These are phyloP conservation scores for Tachyglossus aculeatus DNA, from an alignment of 2,797 vertebrate genomes.

Conservation along the genomic window DNA sequence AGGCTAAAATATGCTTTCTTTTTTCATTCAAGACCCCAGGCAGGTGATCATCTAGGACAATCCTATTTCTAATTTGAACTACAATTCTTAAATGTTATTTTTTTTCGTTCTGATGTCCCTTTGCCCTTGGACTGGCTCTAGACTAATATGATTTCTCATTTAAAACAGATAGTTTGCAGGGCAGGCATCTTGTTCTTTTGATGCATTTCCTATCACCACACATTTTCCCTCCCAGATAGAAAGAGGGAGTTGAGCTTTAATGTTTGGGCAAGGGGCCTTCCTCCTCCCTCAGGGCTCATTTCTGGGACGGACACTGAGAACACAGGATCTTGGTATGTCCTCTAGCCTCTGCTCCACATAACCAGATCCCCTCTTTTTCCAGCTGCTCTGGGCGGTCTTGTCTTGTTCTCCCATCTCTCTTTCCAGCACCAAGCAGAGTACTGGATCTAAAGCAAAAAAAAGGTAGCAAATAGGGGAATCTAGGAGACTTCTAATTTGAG, in stretches of 20 bases:
- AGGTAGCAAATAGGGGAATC: background rate
- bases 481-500: background rate
- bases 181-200: background rate
- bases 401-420: background rate
- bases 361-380: slow-evolving; percentile 9
- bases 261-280: background rate
- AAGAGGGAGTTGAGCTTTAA: background rate
- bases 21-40: background rate
- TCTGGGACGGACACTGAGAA: too few species aligned
- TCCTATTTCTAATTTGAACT: background rate
- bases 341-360: background rate
- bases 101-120: background rate
- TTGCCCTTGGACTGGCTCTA: background rate
- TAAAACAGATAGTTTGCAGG: background rate
- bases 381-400: background rate
- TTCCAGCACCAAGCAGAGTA: background rate
- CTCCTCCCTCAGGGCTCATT: background rate
- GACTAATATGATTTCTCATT: background rate
- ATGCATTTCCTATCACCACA: background rate
- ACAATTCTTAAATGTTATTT: background rate
- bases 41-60: background rate
- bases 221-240: background rate
- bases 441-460: background rate
- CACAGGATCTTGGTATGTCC: too few species aligned
- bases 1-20: background rate